Evolutionary conservation across 2,888 invertebrate genomes (phyloP), one percentile per base, ranked within the genome.

Genomic region (Lagria hirta): DNA sequence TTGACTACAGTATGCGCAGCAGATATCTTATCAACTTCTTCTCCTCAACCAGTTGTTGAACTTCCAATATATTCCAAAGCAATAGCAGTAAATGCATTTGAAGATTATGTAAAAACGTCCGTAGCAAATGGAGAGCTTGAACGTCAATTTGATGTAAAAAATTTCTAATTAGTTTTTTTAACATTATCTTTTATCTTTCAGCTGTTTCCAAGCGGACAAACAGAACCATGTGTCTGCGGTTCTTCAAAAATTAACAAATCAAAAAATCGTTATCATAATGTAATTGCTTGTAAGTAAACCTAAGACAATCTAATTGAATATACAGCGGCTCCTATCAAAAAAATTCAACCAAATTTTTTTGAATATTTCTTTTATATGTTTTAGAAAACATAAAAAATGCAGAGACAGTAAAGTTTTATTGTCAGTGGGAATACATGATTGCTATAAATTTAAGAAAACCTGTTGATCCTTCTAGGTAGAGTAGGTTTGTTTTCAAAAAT

Each of bases 211-310:
- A 57, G 68, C 36, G 75, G 73, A 3, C 64, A 65, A 49, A 70
- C 65, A 1, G 68, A 67, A 43, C 58, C 71, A 1, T 70, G 70
- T 56, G 55, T 60, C 3, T 70, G 67, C 32, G 75, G 74, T 3
- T 55, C 58, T 18, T 38, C 64, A n/a, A 60, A 66, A n/a, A 58
- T 65, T 47, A 74, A 74, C 38, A 74, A 71, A 51, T 33, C 57
- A 4, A 75, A 75, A 51, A 75, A 75, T 58, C 65, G 75, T 36
- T 75, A 75, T 38, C 68, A 59, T 18, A 73, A 75, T 57, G 57
- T 75, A 15, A 62, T 69, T 26, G 71, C 75, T n/a, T 75, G 75
- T 75, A 64, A 61, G 70, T 71, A 8, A 27, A 16, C 8, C 12
- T 16, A 11, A 17, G 10, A 23, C n/a, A n/a, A n/a, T 16, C 4